phyloP scores from a whole-genome alignment of 2,888 invertebrate species.

The Ochropacha duplaris region DNA sequence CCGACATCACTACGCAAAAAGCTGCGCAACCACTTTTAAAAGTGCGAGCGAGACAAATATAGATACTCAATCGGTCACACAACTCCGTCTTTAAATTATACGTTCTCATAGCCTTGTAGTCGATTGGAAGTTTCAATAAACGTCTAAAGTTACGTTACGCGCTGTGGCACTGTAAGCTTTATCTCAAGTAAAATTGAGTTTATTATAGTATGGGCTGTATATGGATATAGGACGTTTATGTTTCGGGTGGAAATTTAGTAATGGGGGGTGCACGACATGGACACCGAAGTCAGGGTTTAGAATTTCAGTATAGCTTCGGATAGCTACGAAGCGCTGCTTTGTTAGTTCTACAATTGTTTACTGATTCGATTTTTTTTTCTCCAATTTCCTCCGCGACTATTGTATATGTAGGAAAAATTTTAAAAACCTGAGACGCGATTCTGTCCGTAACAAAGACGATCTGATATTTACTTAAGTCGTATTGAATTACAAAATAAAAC shows the following conservation, averaged over 20 bases:
- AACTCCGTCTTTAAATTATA: slow-evolving; percentile 81
- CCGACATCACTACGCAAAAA: slow-evolving; percentile 60
- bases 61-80: slow-evolving; percentile 39
- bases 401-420: slow-evolving; percentile 42
- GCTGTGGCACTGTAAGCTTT: slow-evolving; percentile 35
- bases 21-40: slow-evolving; percentile 47
- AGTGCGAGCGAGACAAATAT: slow-evolving; percentile 57
- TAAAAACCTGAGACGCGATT: slow-evolving; percentile 34
- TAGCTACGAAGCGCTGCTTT: slow-evolving; percentile 80
- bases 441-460: slow-evolving; percentile 6
- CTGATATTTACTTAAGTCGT: slow-evolving; percentile 37
- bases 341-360: slow-evolving; percentile 79
- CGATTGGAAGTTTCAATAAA: slow-evolving; percentile 36
- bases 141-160: slow-evolving; percentile 27
- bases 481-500: slow-evolving; percentile 45
- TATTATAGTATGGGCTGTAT: slow-evolving; percentile 17
- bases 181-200: accelerated
- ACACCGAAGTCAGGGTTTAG: slow-evolving; percentile 81
- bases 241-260: slow-evolving; percentile 71
- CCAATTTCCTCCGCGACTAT: slow-evolving; percentile 45
- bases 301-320: slow-evolving; percentile 83
- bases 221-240: slow-evolving; percentile 38
- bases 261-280: slow-evolving; percentile 82
- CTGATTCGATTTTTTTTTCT: slow-evolving; percentile 67
- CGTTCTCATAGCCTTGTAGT: slow-evolving; percentile 82